Conservation (phyloP, 2,888 invertebrate genomes). For the Plemyria rubiginata region DNA sequence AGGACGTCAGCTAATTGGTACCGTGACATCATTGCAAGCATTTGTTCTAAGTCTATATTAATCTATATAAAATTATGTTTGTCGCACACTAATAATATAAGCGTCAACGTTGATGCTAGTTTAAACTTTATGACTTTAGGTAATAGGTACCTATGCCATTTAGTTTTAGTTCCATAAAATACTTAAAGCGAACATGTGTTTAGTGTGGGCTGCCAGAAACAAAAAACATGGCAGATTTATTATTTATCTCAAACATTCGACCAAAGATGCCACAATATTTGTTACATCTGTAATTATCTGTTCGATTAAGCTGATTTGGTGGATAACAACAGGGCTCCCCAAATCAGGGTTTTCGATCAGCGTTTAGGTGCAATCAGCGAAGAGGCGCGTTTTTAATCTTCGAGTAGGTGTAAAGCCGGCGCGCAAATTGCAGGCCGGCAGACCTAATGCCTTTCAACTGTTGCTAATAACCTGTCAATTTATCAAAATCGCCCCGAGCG, state of each 20-base stretch:
- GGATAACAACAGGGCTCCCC: conserved; percentile 36
- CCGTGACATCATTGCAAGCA: conserved; percentile 34
- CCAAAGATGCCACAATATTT: conserved; percentile 27
- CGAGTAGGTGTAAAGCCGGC: conserved; percentile 73
- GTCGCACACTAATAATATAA: conserved; percentile 31
- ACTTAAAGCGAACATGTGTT: conserved; percentile 14
- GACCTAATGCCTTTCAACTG: conserved; percentile 84
- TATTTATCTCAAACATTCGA: conserved; percentile 11
- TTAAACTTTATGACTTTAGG: conserved; percentile 19
- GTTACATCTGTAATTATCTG: conserved; percentile 31
- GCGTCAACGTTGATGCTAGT: conserved; percentile 28
- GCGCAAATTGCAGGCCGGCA: conserved; percentile 82
- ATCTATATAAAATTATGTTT: conserved; percentile 18
- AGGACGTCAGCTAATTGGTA: conserved; percentile 18
- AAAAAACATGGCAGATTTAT: conserved; percentile 19
- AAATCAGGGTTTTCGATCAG: conserved; percentile 47
- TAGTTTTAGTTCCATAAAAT: conserved; percentile 16
- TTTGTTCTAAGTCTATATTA: conserved; percentile 18
- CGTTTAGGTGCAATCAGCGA: conserved; percentile 68
- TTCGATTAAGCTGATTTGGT: conserved; percentile 38
- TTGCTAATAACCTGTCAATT: conserved; percentile 85
- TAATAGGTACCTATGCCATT: conserved; percentile 19
- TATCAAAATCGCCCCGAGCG: conserved; percentile 77
- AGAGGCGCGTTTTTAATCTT: conserved; percentile 75
- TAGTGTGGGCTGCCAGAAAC: conserved; percentile 12